These are phyloP conservation scores for Pemphigus obesinymphae DNA, from an alignment of 1,140 invertebrate species.

Conservation along the genomic window DNA sequence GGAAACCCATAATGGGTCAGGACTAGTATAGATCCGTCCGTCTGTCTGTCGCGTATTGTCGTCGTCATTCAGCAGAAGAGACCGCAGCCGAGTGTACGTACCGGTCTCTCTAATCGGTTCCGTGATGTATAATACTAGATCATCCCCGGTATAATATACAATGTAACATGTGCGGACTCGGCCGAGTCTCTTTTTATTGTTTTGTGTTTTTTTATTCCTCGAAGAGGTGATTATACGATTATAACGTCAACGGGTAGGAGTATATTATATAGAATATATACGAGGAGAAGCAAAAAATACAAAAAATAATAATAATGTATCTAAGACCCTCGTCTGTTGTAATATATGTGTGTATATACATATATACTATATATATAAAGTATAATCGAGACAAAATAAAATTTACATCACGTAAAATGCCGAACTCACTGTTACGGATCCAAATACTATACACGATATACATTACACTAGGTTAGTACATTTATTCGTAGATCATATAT, in stretches of 20 bases:
- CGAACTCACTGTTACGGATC: not conserved
- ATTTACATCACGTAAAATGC: not conserved
- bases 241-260: not conserved
- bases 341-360: no score
- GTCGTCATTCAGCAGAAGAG: not conserved
- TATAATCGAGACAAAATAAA: not conserved
- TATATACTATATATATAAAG: no score
- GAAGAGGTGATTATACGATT: not conserved
- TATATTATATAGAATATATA: not conserved
- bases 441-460: no score
- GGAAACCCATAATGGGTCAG: constrained; percentile 34
- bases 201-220: not conserved
- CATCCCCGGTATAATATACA: not conserved
- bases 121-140: not conserved
- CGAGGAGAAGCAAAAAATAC: not conserved
- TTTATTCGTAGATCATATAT: no score
- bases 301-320: not conserved
- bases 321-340: not conserved
- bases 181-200: not conserved
- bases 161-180: not conserved
- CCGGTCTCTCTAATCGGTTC: not conserved
- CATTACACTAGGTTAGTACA: no score
- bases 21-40: constrained; percentile 1
- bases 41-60: not conserved
- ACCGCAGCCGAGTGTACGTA: not conserved